Conservation (phyloP, 2,888 invertebrate genomes). For the Oscheius sp. region DNA sequence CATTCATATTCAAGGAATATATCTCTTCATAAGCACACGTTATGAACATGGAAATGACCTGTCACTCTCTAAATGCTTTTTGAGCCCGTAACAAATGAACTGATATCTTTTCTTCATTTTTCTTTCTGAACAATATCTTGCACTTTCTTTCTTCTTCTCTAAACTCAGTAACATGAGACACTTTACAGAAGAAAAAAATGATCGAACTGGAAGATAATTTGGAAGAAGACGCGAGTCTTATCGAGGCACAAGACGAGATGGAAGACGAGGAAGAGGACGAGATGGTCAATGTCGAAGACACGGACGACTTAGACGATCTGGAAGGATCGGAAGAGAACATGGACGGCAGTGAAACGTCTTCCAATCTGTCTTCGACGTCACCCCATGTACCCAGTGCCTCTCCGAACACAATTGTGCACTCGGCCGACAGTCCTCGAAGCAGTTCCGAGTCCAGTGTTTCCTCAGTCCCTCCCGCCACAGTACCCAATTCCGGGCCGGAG, state of each 20-base stretch:
- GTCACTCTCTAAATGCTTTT: background rate
- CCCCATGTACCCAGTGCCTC: constrained; percentile 30
- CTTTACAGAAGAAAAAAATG: background rate
- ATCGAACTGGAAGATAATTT: constrained; percentile 27
- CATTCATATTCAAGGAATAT: background rate
- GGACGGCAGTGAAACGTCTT: constrained; percentile 33
- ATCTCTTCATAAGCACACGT: background rate
- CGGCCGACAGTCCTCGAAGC: constrained; percentile 24
- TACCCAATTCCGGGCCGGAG: constrained; percentile 44
- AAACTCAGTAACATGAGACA: background rate
- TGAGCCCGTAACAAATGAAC: background rate
- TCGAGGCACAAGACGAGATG: constrained; percentile 35
- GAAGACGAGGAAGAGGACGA: constrained; percentile 35
- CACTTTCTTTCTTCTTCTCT: background rate
- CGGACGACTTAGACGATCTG: constrained; percentile 36
- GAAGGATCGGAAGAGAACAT: constrained; percentile 12
- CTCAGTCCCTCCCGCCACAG: constrained; percentile 7
- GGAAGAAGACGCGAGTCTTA: constrained; percentile 18
- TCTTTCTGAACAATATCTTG: background rate
- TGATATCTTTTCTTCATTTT: background rate
- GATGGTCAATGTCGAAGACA: constrained; percentile 38
- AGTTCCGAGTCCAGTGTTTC: constrained; percentile 18
- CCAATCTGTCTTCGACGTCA: constrained; percentile 22
- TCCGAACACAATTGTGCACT: constrained; percentile 14
- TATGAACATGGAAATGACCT: background rate